Evolutionary conservation across 2,888 invertebrate species (phyloP).

Genomic region (Pasiphila rectangulata): DNA sequence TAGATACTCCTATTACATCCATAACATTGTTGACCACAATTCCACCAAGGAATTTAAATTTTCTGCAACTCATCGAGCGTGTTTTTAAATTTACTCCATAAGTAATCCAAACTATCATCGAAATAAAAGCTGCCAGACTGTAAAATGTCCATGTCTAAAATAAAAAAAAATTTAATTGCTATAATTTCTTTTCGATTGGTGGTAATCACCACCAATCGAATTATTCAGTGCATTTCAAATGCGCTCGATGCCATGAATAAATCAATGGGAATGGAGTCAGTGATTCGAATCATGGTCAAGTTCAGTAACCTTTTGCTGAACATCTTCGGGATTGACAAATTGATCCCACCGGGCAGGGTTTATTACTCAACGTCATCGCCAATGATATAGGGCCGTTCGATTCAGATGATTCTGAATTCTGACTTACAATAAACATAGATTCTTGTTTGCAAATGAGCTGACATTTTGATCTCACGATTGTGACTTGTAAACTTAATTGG

Average conservation of each 20-base stretch:
- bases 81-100: not conserved
- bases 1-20: too few species aligned
- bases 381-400: not conserved
- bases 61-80: too few species aligned
- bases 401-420: not conserved
- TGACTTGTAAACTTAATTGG: too few species aligned
- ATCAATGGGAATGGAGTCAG: constrained; percentile 58
- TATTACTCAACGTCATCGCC: constrained; percentile 34
- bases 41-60: too few species aligned
- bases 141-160: constrained; percentile 35
- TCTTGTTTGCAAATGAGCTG: too few species aligned
- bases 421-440: too few species aligned
- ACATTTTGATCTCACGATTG: too few species aligned
- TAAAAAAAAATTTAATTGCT: constrained; percentile 29
- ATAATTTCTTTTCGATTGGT: too few species aligned
- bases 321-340: constrained; percentile 52
- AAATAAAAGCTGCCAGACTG: constrained; percentile 23
- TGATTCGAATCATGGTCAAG: constrained; percentile 59
- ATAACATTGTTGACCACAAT: not conserved
- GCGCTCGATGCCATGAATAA: constrained; percentile 52
- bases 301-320: constrained; percentile 54
- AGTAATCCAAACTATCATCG: not conserved
- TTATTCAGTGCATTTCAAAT: constrained; percentile 41
- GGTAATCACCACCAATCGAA: constrained; percentile 33
- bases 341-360: constrained; percentile 42